Base-by-base conservation (phyloP, 2,888 invertebrate species). In the Perizoma flavofasciatum region DNA sequence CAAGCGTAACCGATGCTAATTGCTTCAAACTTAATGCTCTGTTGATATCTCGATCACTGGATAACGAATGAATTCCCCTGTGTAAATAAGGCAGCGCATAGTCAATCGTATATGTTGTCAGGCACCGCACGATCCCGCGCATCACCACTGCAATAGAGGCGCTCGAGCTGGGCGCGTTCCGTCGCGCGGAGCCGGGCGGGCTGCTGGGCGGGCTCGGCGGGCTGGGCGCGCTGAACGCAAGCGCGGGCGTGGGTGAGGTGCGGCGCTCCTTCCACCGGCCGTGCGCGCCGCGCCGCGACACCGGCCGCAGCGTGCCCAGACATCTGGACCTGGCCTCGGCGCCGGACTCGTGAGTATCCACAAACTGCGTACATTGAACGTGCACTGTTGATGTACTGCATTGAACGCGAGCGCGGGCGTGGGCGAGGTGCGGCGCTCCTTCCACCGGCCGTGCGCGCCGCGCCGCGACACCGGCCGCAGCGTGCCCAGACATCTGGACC, bases 81-180 rank as follows among this genome's bases (percentile, higher is more conserved):
- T 22, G 22, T 22, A 22, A 22, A 22, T 22, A 22, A 22, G 22
- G 22, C 22, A 22, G 22, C 22, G 22, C 22, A 22, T 22, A 22
- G 22, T 22, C 22, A 22, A 22, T 22, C 22, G 22, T 22, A 22
- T 22, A 1, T 22, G 22, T 22, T 22, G 22, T 22, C 22, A 92
- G 92, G 0, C 92, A 92, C 72, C 84, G 92, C 64, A 92, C 92
- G 0, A 92, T 92, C 61, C 92, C 92, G 8, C 89, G 92, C 52
- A 85, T 90, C 49, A 83, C 89, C 46, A 77, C 85, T 0, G 88
- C 85, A 0, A 70, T 78, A n/a, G 90, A 87, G 0, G 69, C 81
- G 2, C 71, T 82, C 1, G 89, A 87, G 50, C 79, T 71, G 73
- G 86, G 74, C 68, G 92, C 80, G 83, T 88, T 86, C 77, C 80